Evolutionary conservation across 2,888 invertebrate species (phyloP).

Genomic region (Lottia scabra): DNA sequence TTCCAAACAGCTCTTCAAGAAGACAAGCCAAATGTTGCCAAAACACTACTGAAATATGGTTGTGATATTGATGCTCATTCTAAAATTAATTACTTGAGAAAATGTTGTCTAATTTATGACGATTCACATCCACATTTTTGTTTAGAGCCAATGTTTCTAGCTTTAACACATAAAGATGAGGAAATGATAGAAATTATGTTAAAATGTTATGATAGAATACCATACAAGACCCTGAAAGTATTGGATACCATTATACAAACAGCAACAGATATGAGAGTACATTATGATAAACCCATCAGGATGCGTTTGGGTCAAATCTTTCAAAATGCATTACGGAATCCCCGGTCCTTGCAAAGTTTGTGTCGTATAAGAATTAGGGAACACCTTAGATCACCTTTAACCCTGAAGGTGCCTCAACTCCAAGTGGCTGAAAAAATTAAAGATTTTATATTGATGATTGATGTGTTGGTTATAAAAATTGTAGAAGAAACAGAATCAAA

Average conservation of each 20-base stretch:
- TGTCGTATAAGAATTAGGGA: constrained; percentile 55
- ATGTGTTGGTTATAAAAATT: constrained; percentile 36
- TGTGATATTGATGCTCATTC: constrained; percentile 61
- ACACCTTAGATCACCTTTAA: constrained; percentile 45
- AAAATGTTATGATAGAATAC: constrained; percentile 51
- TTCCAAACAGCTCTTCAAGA: constrained; percentile 57
- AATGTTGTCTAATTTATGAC: constrained; percentile 58
- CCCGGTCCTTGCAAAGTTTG: constrained; percentile 52
- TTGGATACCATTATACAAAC: constrained; percentile 55
- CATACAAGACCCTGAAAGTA: constrained; percentile 44
- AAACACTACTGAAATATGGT: constrained; percentile 57
- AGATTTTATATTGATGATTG: constrained; percentile 59
- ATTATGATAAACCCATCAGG: constrained; percentile 44
- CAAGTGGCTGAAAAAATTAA: constrained; percentile 57
- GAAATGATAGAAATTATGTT: constrained; percentile 57
- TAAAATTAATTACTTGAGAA: constrained; percentile 41
- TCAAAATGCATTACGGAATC: constrained; percentile 34
- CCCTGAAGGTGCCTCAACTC: constrained; percentile 46
- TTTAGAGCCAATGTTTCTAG: constrained; percentile 63
- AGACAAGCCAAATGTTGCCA: constrained; percentile 49
- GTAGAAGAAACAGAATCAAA: constrained; percentile 19
- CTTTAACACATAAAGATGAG: constrained; percentile 61
- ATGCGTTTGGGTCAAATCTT: constrained; percentile 52
- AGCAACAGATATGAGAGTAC: constrained; percentile 45
- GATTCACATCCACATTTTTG: constrained; percentile 66